Conservation (phyloP, 2,797 vertebrate species). For the Neomorphus geoffroyi region DNA sequence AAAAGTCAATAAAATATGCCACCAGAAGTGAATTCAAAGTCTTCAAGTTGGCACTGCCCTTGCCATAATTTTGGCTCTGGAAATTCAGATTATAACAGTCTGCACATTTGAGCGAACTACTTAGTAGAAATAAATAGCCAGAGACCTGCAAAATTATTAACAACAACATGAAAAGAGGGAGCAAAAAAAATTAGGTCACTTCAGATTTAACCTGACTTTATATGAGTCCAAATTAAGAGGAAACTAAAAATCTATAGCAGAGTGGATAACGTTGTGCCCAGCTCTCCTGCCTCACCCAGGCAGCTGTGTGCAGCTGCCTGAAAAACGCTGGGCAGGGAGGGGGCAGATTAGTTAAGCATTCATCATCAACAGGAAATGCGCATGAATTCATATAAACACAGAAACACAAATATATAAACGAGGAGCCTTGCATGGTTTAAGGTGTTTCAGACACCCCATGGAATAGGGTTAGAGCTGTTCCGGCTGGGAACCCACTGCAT, state of each 20-base stretch:
- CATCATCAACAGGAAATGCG: constrained; percentile 55
- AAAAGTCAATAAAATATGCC: neutral
- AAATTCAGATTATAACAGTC: neutral
- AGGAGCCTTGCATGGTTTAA: neutral
- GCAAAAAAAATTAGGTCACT: neutral
- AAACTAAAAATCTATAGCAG: neutral
- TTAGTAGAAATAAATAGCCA: neutral
- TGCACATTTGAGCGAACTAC: neutral
- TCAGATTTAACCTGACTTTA: neutral
- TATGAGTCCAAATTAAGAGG: neutral
- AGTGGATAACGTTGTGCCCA: neutral
- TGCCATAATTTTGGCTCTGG: neutral
- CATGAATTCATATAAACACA: constrained; percentile 39
- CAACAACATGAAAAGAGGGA: neutral
- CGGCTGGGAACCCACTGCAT: neutral
- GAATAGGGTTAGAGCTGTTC: neutral
- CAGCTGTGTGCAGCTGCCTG: constrained; percentile 60
- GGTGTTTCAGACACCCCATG: constrained; percentile 31
- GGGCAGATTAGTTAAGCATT: constrained; percentile 16
- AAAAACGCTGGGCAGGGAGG: neutral
- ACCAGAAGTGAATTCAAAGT: neutral
- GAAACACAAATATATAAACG: constrained; percentile 25
- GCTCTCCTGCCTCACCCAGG: neutral
- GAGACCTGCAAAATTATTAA: neutral
- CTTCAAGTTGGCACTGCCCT: neutral